A percentile compares a stretch with the other conserved stretches of the same genome.
Evolutionary conservation across 2,113 vertebrate species (phyloP).

Genomic region (Percopsis transmontana): DNA sequence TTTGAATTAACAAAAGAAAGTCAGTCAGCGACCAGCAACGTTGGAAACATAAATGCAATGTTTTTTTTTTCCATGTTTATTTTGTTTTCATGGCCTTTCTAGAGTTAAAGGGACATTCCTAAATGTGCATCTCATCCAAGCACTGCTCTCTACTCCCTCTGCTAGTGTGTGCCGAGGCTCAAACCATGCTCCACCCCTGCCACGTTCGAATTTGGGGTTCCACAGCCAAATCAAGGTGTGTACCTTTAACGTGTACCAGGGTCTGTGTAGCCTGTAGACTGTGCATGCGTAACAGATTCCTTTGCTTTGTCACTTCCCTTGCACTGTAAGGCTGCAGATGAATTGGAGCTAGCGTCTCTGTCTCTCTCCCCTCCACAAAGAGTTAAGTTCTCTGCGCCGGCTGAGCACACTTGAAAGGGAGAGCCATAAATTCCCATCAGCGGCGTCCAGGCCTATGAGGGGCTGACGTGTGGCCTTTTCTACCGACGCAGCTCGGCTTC

Average conservation of each 20-base stretch:
- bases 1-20: no score
- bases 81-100: no score
- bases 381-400: slow-evolving; percentile 20
- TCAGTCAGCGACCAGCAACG: no score
- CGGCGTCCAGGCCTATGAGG: slow-evolving; percentile 52
- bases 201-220: no score
- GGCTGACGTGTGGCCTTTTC: slow-evolving; percentile 75
- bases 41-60: no score
- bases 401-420: slow-evolving; percentile 25
- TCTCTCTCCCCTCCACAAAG: slow-evolving; percentile 4
- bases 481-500: slow-evolving; percentile 58
- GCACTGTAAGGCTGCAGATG: slow-evolving; percentile 1
- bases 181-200: no score
- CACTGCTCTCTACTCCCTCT: no score
- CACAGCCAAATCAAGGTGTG: no score
- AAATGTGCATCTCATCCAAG: neutral
- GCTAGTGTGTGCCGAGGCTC: no score
- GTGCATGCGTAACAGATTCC: neutral
- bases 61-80: no score
- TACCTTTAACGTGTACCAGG: no score
- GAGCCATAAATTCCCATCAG: slow-evolving; percentile 77
- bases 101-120: neutral
- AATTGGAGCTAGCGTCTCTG: slow-evolving; percentile 14
- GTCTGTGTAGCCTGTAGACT: neutral
- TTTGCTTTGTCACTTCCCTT: neutral